phyloP scores from a whole-genome alignment of 2,888 invertebrate species.

The Blastobasis lacticolella region DNA sequence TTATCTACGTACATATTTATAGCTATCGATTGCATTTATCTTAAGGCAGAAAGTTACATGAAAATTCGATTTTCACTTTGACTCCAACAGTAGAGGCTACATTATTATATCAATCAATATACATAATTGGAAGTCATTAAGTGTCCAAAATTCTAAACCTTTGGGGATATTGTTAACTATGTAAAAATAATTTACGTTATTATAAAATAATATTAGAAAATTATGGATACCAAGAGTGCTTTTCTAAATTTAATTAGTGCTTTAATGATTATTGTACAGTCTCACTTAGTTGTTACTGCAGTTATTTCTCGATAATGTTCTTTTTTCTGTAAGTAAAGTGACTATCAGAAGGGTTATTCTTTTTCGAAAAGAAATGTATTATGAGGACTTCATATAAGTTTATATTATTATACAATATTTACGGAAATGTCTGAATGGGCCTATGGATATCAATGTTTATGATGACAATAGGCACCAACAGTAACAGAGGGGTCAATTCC shows the following conservation, averaged over 20 bases:
- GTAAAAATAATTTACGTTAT: conserved; percentile 3
- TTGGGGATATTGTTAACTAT: conserved; percentile 4
- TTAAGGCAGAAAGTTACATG: conserved; percentile 36
- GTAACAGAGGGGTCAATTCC: no score
- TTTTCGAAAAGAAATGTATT: conserved; percentile 69
- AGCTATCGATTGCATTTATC: conserved; percentile 57
- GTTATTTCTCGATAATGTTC: conserved; percentile 32
- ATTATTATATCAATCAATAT: conserved; percentile 24
- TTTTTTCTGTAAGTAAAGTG: conserved; percentile 35
- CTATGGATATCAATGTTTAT: no score
- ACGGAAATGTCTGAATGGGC: conserved; percentile 5
- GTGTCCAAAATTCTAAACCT: conserved; percentile 1
- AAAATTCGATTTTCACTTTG: conserved; percentile 51
- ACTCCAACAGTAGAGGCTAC: conserved; percentile 36
- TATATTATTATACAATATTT: conserved; percentile 36
- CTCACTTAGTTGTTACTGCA: conserved; percentile 38
- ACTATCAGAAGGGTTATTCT: conserved; percentile 58
- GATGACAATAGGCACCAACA: no score
- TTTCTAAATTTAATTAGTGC: conserved; percentile 46
- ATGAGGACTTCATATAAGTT: conserved; percentile 41
- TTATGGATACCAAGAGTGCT: conserved; percentile 56
- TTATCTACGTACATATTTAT: conserved; percentile 58
- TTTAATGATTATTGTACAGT: conserved; percentile 34
- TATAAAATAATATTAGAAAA: conserved; percentile 12
- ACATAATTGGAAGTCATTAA: background rate